Percentiles rank a stretch among this genome's conserved stretches.
Evolutionary conservation across 2,888 invertebrate species (phyloP).

Genomic region (Aleiodes testaceus): DNA sequence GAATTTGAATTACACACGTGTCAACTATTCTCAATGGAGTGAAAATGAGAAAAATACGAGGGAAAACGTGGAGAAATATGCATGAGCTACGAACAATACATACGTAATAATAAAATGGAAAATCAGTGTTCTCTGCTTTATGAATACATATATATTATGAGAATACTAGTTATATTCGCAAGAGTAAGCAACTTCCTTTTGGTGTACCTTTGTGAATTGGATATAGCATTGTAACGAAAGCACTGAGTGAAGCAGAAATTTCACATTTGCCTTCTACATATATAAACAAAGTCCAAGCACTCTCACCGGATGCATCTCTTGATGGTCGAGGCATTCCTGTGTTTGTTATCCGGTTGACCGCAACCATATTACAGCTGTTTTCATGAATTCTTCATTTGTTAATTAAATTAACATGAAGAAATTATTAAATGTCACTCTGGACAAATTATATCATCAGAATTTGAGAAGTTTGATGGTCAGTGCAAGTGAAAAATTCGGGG

Average conservation of each 20-base stretch:
- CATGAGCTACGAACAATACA: not conserved
- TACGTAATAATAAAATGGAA: not conserved
- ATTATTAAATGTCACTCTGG: not conserved
- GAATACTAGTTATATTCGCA: not conserved
- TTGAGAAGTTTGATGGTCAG: constrained; percentile 3
- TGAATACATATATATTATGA: not conserved
- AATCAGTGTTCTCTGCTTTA: no score
- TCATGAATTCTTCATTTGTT: not conserved
- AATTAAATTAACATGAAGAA: not conserved
- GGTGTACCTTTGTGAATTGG: constrained; percentile 18
- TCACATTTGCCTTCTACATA: not conserved
- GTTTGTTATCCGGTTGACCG: constrained; percentile 9
- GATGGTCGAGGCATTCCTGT: constrained; percentile 8
- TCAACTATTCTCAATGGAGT: not conserved
- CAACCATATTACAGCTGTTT: not conserved
- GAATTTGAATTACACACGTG: constrained; percentile 28
- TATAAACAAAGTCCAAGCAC: not conserved
- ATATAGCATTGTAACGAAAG: constrained; percentile 1
- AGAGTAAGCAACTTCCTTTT: not conserved
- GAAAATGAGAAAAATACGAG: not conserved
- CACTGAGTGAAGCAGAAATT: not conserved
- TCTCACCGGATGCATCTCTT: constrained; percentile 1
- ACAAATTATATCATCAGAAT: constrained; percentile 1
- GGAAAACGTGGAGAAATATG: not conserved
- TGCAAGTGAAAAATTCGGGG: constrained; percentile 2